Base-by-base conservation (phyloP, 2,113 vertebrate genomes). In the Burhinus oedicnemus region DNA sequence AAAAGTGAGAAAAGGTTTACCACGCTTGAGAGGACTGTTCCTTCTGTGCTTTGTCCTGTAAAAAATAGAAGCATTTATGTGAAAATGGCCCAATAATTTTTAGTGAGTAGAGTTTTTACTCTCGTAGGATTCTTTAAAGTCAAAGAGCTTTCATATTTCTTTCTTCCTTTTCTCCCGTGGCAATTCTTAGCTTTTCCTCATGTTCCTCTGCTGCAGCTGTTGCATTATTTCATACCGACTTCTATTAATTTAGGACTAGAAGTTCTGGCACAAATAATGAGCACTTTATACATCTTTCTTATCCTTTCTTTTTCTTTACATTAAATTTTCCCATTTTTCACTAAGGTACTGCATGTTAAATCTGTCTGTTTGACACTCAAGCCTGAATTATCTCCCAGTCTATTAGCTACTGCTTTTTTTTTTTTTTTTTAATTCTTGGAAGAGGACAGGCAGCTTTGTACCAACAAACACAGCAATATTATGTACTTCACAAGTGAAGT, bases 141-240 rank as follows among this genome's bases (percentile, higher is more conserved):
- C 85, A 92, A 86, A 95, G n/a, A 89, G 19, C 42, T 82, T 90
- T 94, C 78, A 93, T 96, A 84, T 94, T 97, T 96, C 60, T 96
- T 95, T 74, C 83, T 42, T 87, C 79, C 13, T 68, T 96, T 95
- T 44, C 49, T 83, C 74, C 19, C 5, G 68, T 87, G 90, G 79
- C 23, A 92, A 62, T 85, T 87, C 49, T 91, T 87, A 84, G 79
- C 60, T 89, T 88, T 76, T 60, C 23, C 54, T 40, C 21, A 19
- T 62, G 16, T 93, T 90, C n/a, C 1, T 92, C 58, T 83, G 55
- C 40, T 92, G 47, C 27, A 80, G 49, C 38, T 87, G 11, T 87
- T 90, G 65, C 9, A 89, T 78, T 96, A 94, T 97, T 98, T 96
- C 76, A 91, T 66, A 88, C 25, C 6, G 26, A 51, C 72, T 71